A percentile compares a stretch with the other conserved stretches of the same genome.
phyloP scores from a whole-genome alignment of 2,888 invertebrate genomes.

The Polymixis lichenea region DNA sequence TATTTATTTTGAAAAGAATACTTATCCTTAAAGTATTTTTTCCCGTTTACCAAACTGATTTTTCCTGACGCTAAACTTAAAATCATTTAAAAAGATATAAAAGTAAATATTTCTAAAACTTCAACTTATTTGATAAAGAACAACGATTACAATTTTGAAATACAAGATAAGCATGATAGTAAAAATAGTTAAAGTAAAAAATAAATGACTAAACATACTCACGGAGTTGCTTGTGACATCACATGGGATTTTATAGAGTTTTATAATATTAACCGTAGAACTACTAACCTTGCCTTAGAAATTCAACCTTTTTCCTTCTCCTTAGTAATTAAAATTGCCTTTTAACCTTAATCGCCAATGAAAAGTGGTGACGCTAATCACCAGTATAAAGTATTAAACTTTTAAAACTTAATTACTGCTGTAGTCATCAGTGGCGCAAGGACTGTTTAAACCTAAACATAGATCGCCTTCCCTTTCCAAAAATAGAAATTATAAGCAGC shows the following conservation, averaged over 20 bases:
- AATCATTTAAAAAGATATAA: neutral
- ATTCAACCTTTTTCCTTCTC: slow-evolving; percentile 11
- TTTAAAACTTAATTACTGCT: neutral
- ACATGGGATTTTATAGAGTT: slow-evolving; percentile 63
- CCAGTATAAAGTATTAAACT: neutral
- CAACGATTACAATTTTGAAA: neutral
- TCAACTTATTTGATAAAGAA: neutral
- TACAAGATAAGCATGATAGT: slow-evolving; percentile 72
- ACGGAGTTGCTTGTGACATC: slow-evolving; percentile 87
- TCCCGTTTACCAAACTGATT: slow-evolving; percentile 24
- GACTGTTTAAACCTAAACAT: neutral
- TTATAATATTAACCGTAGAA: slow-evolving; percentile 78
- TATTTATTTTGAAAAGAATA: slow-evolving; percentile 9
- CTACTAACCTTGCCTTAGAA: slow-evolving; percentile 71
- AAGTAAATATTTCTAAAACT: neutral
- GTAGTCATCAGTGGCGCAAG: slow-evolving; percentile 3
- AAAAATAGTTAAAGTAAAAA: slow-evolving; percentile 73
- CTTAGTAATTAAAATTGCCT: neutral
- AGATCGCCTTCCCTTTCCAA: neutral
- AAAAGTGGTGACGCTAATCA: slow-evolving; percentile 27
- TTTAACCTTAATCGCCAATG: slow-evolving; percentile 24
- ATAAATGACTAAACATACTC: slow-evolving; percentile 77
- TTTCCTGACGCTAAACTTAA: slow-evolving; percentile 37
- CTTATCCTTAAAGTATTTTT: neutral
- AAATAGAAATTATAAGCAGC: neutral